Evolutionary conservation across 2,113 vertebrate genomes (phyloP), one percentile per base, ranked within the genome.

Genomic region (Sapajus apella): DNA sequence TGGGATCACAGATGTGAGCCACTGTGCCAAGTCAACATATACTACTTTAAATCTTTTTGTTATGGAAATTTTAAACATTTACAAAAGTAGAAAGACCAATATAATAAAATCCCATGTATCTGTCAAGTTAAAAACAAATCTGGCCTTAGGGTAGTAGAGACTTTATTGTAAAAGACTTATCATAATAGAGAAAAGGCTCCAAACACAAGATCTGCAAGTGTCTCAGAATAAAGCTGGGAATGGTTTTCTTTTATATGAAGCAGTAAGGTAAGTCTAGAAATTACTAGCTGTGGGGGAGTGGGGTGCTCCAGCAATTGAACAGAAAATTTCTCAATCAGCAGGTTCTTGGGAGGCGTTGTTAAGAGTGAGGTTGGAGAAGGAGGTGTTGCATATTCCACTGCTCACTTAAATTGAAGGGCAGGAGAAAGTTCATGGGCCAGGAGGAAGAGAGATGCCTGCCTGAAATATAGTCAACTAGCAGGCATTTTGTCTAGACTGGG

Each of bases 21-120:
- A 61, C 58, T 0, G 11, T 12, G 2, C 25, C 58, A 11, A 27
- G 58, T 27, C 58, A 61, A 61, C 58, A 61, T 27, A 27, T 61
- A 61, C 58, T 30, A 30, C 45, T 75, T 87, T 86, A 55, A 66
- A 77, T n/a, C 56, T 43, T 91, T 85, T 68, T 66, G 27, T 81
- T 40, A 35, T 64, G 10, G 66, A 82, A 61, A 80, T 61, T 72
- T 50, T 11, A 79, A 50, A 81, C 27, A 66, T 32, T 40, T 52
- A 45, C 84, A 75, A 55, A 88, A 55, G n/a, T 11, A 75, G 45
- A 82, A 82, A 55, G 45, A 92, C n/a, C 55, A n/a, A 23, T 55
- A n/a, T 7, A 86, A 82, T 37, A 66, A 95, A 77, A 85, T 43
- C 16, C 4, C 16, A 37, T 43, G 32, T 30, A 9, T 80, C 55